A percentile compares a stretch with the other conserved stretches of the same genome.
phyloP scores from a whole-genome alignment of 2,113 vertebrate genomes.

The Paracanthobrama guichenoti region DNA sequence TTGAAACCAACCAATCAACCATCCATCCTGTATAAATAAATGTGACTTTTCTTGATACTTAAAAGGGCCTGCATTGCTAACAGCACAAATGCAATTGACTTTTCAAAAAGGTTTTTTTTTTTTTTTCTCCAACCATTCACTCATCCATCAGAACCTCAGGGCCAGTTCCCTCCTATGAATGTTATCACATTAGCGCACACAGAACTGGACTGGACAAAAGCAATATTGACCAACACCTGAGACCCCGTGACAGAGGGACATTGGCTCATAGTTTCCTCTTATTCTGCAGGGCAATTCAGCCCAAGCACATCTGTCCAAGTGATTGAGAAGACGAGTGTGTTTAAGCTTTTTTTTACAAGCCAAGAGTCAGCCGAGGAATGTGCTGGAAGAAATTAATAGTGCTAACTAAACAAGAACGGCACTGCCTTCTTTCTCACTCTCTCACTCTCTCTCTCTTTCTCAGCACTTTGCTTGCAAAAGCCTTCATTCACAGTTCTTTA shows the following conservation, averaged over 20 bases:
- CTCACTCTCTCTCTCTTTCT: conserved; percentile 24
- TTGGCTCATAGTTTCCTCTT: neutral
- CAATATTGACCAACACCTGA: conserved; percentile 20
- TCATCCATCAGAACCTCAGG: neutral
- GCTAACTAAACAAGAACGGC: conserved; percentile 32
- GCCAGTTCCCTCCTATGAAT: neutral
- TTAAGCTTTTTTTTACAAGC: conserved; percentile 32
- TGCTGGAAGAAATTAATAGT: conserved; percentile 41
- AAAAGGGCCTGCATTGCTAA: too few relatives aligned
- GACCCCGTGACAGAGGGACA: neutral
- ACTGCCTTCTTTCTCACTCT: conserved; percentile 18
- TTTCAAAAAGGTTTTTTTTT: neutral
- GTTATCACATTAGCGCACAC: neutral
- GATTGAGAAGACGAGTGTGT: conserved; percentile 17
- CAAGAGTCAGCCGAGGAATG: conserved; percentile 35
- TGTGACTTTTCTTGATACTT: neutral
- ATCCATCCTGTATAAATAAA: neutral
- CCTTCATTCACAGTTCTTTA: conserved; percentile 11
- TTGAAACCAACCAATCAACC: neutral
- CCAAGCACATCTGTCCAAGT: conserved; percentile 34
- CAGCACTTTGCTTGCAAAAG: conserved; percentile 45
- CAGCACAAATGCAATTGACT: neutral
- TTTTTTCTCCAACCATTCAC: neutral
- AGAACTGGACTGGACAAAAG: conserved; percentile 2
- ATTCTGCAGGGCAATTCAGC: conserved; percentile 12